Evolutionary conservation across 2,113 vertebrate genomes (phyloP).

Genomic region (Athene noctua): DNA sequence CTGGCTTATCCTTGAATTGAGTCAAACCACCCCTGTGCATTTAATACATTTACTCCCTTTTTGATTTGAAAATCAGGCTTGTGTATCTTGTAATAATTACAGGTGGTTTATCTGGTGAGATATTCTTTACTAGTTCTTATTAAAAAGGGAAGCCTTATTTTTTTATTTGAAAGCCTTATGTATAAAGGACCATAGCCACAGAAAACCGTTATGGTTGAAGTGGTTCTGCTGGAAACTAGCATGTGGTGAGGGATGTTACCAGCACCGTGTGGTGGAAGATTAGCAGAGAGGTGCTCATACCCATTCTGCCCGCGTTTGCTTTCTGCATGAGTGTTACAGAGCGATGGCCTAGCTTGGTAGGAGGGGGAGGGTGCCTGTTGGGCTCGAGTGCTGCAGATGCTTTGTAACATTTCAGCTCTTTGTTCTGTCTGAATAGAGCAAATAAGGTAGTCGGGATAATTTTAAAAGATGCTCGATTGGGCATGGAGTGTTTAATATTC

Average conservation of each 20-base stretch:
- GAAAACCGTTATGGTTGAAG: background rate
- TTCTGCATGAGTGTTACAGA: background rate
- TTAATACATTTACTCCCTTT: background rate
- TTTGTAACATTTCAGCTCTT: conserved; percentile 56
- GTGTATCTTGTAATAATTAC: background rate
- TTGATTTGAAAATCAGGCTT: background rate
- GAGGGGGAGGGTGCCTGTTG: background rate
- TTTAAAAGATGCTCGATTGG: conserved; percentile 63
- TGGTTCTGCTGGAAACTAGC: background rate
- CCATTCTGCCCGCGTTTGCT: background rate
- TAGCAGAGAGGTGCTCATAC: background rate
- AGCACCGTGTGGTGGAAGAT: background rate
- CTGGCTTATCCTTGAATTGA: background rate
- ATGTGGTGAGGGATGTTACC: background rate
- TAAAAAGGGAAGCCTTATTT: background rate
- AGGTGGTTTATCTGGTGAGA: background rate
- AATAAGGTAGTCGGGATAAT: conserved; percentile 59
- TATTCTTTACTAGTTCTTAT: background rate
- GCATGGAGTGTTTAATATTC: conserved; percentile 58
- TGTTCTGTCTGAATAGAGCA: conserved; percentile 63
- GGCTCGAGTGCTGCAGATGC: conserved; percentile 28
- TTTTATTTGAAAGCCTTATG: background rate
- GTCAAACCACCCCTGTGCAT: background rate
- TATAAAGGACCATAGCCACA: background rate
- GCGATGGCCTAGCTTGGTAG: background rate